phyloP scores from a whole-genome alignment of 2,113 vertebrate species.

The Struthio camelus region DNA sequence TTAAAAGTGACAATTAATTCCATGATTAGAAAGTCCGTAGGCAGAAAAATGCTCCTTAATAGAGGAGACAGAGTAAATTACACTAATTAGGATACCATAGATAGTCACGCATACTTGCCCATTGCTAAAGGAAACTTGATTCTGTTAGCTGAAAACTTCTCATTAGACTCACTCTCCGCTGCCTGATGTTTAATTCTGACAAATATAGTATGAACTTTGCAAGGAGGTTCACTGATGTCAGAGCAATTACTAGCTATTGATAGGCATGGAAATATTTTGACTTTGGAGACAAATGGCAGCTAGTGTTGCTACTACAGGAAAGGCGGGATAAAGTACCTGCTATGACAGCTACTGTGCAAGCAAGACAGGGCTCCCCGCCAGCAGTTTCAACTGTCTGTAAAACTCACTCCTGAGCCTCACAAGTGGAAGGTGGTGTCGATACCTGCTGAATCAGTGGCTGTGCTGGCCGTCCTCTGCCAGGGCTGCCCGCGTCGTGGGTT shows the following conservation, averaged over 20 bases:
- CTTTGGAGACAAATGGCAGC: neutral
- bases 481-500: rapidly evolving
- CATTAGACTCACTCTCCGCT: neutral
- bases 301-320: neutral
- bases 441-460: neutral
- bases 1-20: conserved; percentile 28
- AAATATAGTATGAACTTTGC: neutral
- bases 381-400: neutral
- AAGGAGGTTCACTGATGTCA: neutral
- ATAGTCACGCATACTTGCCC: neutral
- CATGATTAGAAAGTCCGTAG: neutral
- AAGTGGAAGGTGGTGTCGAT: neutral
- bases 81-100: conserved; percentile 1
- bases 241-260: conserved; percentile 9
- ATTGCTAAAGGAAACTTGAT: neutral
- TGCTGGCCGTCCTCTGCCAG: neutral
- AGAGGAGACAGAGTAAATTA: neutral
- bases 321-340: neutral
- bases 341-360: neutral
- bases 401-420: neutral
- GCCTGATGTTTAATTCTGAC: neutral
- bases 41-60: neutral
- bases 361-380: neutral
- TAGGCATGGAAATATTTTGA: conserved; percentile 36
- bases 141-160: neutral